phyloP scores from a whole-genome alignment of 2,797 vertebrate species.

The Smutsia temminckii region DNA sequence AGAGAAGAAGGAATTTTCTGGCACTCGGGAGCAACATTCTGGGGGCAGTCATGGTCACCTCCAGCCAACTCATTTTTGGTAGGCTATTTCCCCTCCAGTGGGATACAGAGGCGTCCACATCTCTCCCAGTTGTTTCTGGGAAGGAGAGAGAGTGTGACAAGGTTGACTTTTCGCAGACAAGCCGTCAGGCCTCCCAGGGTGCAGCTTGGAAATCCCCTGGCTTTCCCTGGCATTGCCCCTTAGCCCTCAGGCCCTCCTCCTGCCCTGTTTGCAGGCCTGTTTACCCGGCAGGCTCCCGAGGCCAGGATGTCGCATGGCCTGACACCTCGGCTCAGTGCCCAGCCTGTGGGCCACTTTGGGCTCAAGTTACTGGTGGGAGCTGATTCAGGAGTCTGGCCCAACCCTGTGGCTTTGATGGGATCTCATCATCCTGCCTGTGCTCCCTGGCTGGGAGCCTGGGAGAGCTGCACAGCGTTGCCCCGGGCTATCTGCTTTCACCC shows the following conservation, averaged over 20 bases:
- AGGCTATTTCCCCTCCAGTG: neutral
- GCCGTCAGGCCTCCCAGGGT: neutral
- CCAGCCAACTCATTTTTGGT: neutral
- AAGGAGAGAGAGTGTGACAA: neutral
- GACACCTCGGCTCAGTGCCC: neutral
- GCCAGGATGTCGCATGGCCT: neutral
- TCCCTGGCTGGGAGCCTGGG: constrained; percentile 30
- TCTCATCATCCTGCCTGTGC: neutral
- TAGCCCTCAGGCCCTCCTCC: neutral
- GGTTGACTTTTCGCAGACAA: neutral
- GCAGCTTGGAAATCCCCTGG: constrained; percentile 41
- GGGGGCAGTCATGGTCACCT: neutral
- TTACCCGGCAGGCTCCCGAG: neutral
- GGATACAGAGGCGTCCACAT: neutral
- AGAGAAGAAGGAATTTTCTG: neutral
- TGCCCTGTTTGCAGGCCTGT: neutral
- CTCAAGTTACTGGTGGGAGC: constrained; percentile 42
- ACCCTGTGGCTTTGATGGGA: constrained; percentile 58
- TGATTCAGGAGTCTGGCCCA: neutral
- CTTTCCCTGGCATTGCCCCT: neutral
- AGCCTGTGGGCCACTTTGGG: constrained; percentile 43
- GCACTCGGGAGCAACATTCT: neutral
- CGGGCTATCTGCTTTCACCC: constrained; percentile 38
- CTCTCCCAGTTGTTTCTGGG: neutral
- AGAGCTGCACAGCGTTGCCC: neutral